Conservation (phyloP, 1,140 invertebrate genomes). For the Uloborus diversus region DNA sequence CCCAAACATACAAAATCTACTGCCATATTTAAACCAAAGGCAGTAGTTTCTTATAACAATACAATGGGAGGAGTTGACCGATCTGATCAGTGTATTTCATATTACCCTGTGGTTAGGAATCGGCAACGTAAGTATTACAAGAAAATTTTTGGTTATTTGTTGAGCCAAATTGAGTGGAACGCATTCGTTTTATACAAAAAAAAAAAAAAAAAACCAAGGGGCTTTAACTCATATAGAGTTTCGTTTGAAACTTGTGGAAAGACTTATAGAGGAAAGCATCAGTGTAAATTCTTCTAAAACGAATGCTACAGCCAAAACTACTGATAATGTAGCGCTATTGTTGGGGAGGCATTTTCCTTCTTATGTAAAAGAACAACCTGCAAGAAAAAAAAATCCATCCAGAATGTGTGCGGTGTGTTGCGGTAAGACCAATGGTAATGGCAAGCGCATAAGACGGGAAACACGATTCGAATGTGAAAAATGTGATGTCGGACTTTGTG, state of each 20-base stretch:
- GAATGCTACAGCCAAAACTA: not conserved
- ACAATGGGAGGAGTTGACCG: not conserved
- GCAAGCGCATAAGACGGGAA: not conserved
- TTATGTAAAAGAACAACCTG: not conserved
- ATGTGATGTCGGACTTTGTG: conserved; percentile 57
- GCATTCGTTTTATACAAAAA: not conserved
- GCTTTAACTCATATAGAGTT: not conserved
- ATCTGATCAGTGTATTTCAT: conserved; percentile 1
- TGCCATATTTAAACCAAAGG: not conserved
- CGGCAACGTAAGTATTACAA: not conserved
- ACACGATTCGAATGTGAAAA: conserved; percentile 40
- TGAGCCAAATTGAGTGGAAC: not conserved
- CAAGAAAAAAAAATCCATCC: conserved; percentile 10
- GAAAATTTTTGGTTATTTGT: not conserved
- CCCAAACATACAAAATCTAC: not conserved
- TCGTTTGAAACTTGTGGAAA: not conserved
- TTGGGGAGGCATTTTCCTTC: not conserved
- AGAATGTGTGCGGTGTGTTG: not conserved
- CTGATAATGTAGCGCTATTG: not conserved
- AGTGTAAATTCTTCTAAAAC: not conserved
- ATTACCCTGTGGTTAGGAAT: not conserved
- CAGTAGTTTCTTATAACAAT: not conserved
- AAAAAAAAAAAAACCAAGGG: not conserved
- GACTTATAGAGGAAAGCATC: not conserved
- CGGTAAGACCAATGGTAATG: not conserved